Evolutionary conservation across 2,888 invertebrate species (phyloP).

Genomic region (Trachelus tabidus): DNA sequence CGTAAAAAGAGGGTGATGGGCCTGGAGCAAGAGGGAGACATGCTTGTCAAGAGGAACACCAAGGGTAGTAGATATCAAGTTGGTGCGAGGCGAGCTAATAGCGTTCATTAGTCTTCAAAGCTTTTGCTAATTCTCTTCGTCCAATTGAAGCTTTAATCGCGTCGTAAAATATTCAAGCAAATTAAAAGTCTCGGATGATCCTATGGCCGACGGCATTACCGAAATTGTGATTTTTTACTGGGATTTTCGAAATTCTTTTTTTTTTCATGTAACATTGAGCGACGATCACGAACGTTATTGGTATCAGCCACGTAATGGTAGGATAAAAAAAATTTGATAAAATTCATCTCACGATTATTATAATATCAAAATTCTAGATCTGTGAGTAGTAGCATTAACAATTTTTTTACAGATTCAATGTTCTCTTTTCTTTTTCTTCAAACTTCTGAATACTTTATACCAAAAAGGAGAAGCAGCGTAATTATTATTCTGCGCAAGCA

Average conservation of each 20-base stretch:
- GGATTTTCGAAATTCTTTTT: not conserved
- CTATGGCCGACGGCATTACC: constrained; percentile 2
- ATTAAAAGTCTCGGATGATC: constrained; percentile 11
- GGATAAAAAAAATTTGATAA: not conserved
- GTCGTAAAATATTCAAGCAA: constrained; percentile 16
- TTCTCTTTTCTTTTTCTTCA: not conserved
- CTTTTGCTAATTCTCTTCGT: constrained; percentile 14
- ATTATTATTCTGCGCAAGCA: not conserved
- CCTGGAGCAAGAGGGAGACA: not conserved
- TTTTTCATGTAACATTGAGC: not conserved
- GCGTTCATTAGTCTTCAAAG: constrained; percentile 15
- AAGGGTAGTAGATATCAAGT: not conserved
- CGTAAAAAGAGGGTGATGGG: not conserved
- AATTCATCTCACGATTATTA: not conserved
- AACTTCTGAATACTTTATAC: not conserved
- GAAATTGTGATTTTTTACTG: constrained; percentile 7
- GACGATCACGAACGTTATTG: not conserved
- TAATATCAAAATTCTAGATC: not conserved
- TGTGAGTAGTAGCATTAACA: too few species aligned
- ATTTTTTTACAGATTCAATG: not conserved
- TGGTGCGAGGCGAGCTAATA: constrained; percentile 2
- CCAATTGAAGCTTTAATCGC: constrained; percentile 11
- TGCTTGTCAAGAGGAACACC: not conserved
- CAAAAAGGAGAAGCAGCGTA: not conserved
- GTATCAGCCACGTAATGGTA: not conserved